Base-by-base conservation (phyloP, 1,140 invertebrate species). In the Lucilia sericata region DNA sequence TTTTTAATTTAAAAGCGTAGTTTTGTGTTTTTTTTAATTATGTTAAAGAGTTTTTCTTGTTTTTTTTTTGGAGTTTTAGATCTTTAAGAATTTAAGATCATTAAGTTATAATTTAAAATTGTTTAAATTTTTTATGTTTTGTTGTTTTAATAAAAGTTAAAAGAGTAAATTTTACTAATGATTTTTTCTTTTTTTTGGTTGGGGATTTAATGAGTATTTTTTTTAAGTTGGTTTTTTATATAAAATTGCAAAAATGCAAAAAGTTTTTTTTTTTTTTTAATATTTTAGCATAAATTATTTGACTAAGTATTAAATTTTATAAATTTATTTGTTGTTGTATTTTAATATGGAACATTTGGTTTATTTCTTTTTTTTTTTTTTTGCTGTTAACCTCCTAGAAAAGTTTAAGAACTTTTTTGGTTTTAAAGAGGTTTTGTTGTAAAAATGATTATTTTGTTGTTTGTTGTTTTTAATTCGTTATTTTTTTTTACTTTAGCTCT, bases 171-270 rank as follows among this genome's bases (percentile, higher is more conserved):
- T 90, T 90, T 90, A 87, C 88, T 90, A 90, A 88, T 87, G 84
- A 84, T 84, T 84, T 83, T 76, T 83, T 30, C 3, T 30, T 1
- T 30, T 30, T 30, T 30, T 30, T 30, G 25, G 1, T 30, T 30
- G 25, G 25, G 25, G 25, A 30, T 30, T 30, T 30, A 30, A 30
- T 85, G 47, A 83, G 21, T 83, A 75, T 36, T 83, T 82, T 76
- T 84, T 75, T 74, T 85, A 75, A n/a, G 84, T 88, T 86, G 25
- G 49, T 82, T 83, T 75, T 88, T 88, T 87, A 84, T 90, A 90
- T 90, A 90, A 90, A 90, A 90, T 90, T 90, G 89, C 89, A 90
- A 90, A 90, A 90, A 90, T 90, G 89, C 89, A 90, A 90, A 90
- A 90, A 90, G 89, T 80, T 80, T 78, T 80, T 80, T 78, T n/a